Evolutionary conservation across 2,888 invertebrate genomes (phyloP), one percentile per base, ranked within the genome.

Genomic region (Eupsilia transversa): DNA sequence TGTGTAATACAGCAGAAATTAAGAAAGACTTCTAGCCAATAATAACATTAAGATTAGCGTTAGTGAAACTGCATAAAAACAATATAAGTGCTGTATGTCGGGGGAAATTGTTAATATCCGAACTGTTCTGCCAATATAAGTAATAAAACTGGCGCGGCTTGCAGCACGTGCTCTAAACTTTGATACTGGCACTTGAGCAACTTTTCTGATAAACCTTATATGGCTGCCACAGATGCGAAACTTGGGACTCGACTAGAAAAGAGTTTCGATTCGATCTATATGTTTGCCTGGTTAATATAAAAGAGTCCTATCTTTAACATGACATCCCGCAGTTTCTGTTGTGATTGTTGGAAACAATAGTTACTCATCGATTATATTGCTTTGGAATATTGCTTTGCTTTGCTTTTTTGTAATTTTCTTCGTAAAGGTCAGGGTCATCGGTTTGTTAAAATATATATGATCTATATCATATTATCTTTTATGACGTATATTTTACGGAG

Each of bases 131-230:
- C 54, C 72, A 72, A 84, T 80, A 74, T 46, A 23, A 80, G 66
- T 60, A 75, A 82, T 84, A 75, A 84, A 67, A 63, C 38, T 2
- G 30, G 10, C 60, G 60, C n/a, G 30, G 65, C 46, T 69, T 54
- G 79, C 68, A 63, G 56, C 84, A 71, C 54, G 56, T 76, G 85
- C 70, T 66, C 35, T 33, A 41, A 81, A 82, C 72, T 84, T 76
- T n/a, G 43, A 43, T 3, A 30, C 33, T 38, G 52, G 60, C 57
- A 74, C 57, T 72, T 43, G 56, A 14, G n/a, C 59, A 84, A 82
- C 52, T 82, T 82, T 84, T 67, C 69, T 61, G 54, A 76, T 76
- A 80, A 70, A 63, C 73, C 35, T 33, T 6, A 61, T 57, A 56
- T 59, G 61, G 43, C 33, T 63, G 69, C 10, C 38, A 60, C 76